Base-by-base conservation (phyloP, 2,888 invertebrate species). In the Cerastis leucographa region DNA sequence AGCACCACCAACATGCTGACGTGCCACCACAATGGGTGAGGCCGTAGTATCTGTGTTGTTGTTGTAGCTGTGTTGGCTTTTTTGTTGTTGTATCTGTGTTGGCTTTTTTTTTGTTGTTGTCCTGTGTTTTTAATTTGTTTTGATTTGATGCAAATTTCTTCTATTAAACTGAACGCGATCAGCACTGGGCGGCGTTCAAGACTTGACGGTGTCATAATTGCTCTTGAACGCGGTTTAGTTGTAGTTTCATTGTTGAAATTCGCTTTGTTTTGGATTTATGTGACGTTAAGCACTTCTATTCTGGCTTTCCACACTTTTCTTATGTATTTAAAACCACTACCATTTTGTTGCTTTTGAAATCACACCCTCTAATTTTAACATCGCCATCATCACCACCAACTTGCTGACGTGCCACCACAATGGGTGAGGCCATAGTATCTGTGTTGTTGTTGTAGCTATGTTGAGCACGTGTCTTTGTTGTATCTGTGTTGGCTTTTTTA, bases 1-100 rank as follows among this genome's bases (percentile, higher is more conserved):
- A 95, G 67, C 96, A 96, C 87, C 96, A 96, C 90, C 96, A 95
- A 91, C 96, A 96, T 94, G 96, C 96, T 64, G 96, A 96, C 89
- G 96, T 96, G 76, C 96, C 96, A 74, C 96, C 96, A 85, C 95
- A 95, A 94, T 95, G 95, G 92, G 92, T 92, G 92, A 92, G 92
- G 71, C 54, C 71, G 65, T 78, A 54, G 62, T 64, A 22, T 25
- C 42, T 67, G 80, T 80, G 62, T 81, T 74, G 80, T 54, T 54
- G 42, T 59, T 69, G 49, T 22, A 42, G 62, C 22, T 62, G 62
- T 62, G 62, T 62, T 62, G 17, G 61, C 56, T 78, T 78, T 65
- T 22, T 61, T 61, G 40, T 77, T 14, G 49, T 59, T 61, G 40
- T 74, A 44, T 72, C 22, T 61, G 40, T 68, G 8, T 51, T 68